These are phyloP conservation scores for Drosophila persimilis DNA, from an alignment of 1,140 invertebrate species.

Conservation along the genomic window DNA sequence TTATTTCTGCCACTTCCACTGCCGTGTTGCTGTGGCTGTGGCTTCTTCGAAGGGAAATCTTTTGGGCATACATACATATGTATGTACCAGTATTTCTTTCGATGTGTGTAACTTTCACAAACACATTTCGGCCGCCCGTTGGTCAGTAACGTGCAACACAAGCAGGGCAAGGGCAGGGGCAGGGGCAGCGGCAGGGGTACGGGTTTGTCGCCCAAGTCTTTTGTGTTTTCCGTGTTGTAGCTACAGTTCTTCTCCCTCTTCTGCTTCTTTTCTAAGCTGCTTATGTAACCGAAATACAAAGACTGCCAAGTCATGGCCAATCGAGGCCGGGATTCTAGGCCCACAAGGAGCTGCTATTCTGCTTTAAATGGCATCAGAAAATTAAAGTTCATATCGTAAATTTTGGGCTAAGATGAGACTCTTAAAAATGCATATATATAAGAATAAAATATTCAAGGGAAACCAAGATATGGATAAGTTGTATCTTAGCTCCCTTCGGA, in stretches of 20 bases:
- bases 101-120: conserved; percentile 61
- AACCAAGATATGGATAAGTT: too few relatives aligned
- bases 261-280: conserved; percentile 20
- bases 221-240: conserved; percentile 18
- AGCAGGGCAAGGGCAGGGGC: neutral
- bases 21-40: conserved; percentile 3
- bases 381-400: too few relatives aligned
- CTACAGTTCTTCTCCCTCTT: neutral
- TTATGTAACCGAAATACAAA: conserved; percentile 33
- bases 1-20: conserved; percentile 18
- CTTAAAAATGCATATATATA: too few relatives aligned
- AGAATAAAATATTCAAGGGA: too few relatives aligned
- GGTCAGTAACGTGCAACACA: conserved; percentile 14
- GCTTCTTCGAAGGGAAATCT: conserved; percentile 50
- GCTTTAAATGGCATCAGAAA: neutral
- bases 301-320: conserved; percentile 25
- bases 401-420: too few relatives aligned
- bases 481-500: too few relatives aligned
- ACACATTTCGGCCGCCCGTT: conserved; percentile 14
- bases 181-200: neutral
- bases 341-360: too few relatives aligned
- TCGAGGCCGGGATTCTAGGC: too few relatives aligned
- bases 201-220: conserved; percentile 60
- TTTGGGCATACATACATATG: conserved; percentile 13
- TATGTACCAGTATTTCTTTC: neutral